Evolutionary conservation across 53 echinoderm and acorn worm species (phyloP).

Genomic region (Actinopyga echinites): DNA sequence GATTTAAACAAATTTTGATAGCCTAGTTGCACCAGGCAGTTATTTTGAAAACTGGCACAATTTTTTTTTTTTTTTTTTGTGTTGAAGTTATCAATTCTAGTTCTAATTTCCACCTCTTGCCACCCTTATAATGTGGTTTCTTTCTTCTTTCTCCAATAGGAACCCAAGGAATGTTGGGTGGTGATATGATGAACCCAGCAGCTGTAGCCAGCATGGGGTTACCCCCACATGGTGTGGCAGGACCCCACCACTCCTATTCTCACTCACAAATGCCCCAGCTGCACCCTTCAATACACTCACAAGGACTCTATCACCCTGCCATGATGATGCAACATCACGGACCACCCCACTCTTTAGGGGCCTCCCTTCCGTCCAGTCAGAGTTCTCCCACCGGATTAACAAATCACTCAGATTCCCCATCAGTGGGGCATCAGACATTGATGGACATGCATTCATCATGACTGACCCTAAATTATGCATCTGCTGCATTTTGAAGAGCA

Average conservation of each 20-base stretch:
- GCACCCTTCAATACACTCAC: slow-evolving; percentile 74
- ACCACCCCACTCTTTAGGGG: slow-evolving; percentile 43
- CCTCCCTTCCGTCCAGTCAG: slow-evolving; percentile 49
- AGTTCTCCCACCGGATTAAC: slow-evolving; percentile 43
- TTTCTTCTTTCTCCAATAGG: slow-evolving; percentile 5
- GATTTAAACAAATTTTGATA: too few relatives aligned
- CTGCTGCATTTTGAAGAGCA: background rate
- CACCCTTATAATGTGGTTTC: background rate
- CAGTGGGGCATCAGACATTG: slow-evolving; percentile 39
- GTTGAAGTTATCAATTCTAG: background rate
- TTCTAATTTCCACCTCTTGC: background rate
- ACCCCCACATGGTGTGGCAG: slow-evolving; percentile 38
- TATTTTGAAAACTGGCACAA: too few relatives aligned
- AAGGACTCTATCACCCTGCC: slow-evolving; percentile 49
- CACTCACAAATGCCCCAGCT: slow-evolving; percentile 73
- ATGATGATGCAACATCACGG: slow-evolving; percentile 50
- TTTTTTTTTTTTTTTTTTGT: too few relatives aligned
- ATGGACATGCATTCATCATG: slow-evolving; percentile 44
- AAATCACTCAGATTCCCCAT: slow-evolving; percentile 45
- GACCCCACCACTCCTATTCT: slow-evolving; percentile 49
- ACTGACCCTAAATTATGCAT: background rate
- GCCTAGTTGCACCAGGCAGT: too few relatives aligned
- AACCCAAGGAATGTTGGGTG: slow-evolving; percentile 46
- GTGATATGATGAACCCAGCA: slow-evolving; percentile 52
- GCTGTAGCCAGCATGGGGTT: slow-evolving; percentile 46